These are phyloP conservation scores for Scaptomyza flava DNA, from an alignment of 2,888 invertebrate genomes.

Conservation along the genomic window DNA sequence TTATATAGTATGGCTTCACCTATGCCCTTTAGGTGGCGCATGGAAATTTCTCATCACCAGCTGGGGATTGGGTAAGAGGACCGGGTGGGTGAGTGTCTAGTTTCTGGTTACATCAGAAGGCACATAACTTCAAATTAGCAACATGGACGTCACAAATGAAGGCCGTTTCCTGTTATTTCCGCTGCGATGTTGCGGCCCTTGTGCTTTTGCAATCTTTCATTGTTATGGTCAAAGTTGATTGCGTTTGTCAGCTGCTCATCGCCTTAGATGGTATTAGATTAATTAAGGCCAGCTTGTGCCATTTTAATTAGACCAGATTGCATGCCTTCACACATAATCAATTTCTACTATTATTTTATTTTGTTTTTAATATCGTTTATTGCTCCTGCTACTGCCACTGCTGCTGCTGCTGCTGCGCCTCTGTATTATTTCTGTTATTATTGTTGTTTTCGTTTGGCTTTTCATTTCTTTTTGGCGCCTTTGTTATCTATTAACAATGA, in stretches of 20 bases:
- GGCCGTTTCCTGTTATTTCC: slow-evolving; percentile 16
- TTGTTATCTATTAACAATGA: slow-evolving; percentile 59
- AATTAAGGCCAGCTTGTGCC: slow-evolving; percentile 27
- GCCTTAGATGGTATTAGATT: slow-evolving; percentile 16
- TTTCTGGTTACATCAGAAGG: slow-evolving; percentile 63
- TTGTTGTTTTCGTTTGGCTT: slow-evolving; percentile 13
- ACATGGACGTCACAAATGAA: slow-evolving; percentile 37
- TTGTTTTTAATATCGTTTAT: slow-evolving; percentile 34
- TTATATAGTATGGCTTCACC: slow-evolving; percentile 23
- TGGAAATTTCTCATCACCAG: slow-evolving; percentile 19
- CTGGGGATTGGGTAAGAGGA: background rate
- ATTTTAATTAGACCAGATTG: slow-evolving; percentile 29
- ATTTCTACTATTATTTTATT: slow-evolving; percentile 1
- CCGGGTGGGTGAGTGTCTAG: slow-evolving; percentile 22
- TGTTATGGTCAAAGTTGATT: slow-evolving; percentile 42
- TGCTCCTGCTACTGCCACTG: slow-evolving; percentile 24
- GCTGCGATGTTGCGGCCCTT: slow-evolving; percentile 5
- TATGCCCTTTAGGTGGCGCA: slow-evolving; percentile 39
- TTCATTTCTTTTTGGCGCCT: slow-evolving; percentile 32
- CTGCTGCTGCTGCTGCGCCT: no score
- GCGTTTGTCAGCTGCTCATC: slow-evolving; percentile 15
- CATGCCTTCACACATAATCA: slow-evolving; percentile 9
- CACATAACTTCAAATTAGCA: slow-evolving; percentile 74
- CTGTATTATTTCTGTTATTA: slow-evolving; percentile 29
- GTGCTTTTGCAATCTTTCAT: slow-evolving; percentile 42